These are phyloP conservation scores for Caenorhabditis uteleia DNA, from an alignment of 2,888 invertebrate species.

Conservation along the genomic window DNA sequence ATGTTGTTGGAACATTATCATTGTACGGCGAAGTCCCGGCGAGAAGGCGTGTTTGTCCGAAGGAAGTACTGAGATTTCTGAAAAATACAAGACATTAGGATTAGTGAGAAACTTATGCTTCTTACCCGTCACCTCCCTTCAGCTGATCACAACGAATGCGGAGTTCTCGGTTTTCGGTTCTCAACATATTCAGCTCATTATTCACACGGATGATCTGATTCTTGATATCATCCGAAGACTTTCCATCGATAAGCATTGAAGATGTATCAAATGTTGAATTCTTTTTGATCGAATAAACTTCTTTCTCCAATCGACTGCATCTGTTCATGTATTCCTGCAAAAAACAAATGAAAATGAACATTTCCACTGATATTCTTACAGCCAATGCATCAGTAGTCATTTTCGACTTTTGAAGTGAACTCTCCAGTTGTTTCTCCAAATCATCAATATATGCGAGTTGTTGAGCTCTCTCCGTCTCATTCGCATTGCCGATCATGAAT, in stretches of 20 bases:
- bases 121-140: conserved; percentile 7
- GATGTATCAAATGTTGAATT: conserved; percentile 22
- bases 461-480: conserved; percentile 13
- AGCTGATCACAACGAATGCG: conserved; percentile 31
- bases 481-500: conserved; percentile 24
- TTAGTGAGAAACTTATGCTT: not conserved
- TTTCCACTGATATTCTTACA: conserved; percentile 6
- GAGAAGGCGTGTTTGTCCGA: conserved; percentile 17
- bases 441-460: conserved; percentile 35
- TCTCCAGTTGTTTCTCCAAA: conserved; percentile 17
- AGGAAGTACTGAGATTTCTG: conserved; percentile 21
- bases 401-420: conserved; percentile 1
- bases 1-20: not conserved
- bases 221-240: conserved; percentile 22
- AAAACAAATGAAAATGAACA: conserved; percentile 9
- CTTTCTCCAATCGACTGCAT: conserved; percentile 25
- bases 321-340: conserved; percentile 40
- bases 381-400: conserved; percentile 1
- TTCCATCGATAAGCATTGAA: conserved; percentile 13
- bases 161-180: conserved; percentile 25
- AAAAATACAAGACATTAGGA: not conserved
- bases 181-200: conserved; percentile 21
- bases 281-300: conserved; percentile 16
- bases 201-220: conserved; percentile 17
- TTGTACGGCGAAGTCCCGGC: conserved; percentile 21